Percentiles rank a stretch among this genome's conserved stretches.
Conservation (phyloP, 2,113 vertebrate species). For the Silurus meridionalis region DNA sequence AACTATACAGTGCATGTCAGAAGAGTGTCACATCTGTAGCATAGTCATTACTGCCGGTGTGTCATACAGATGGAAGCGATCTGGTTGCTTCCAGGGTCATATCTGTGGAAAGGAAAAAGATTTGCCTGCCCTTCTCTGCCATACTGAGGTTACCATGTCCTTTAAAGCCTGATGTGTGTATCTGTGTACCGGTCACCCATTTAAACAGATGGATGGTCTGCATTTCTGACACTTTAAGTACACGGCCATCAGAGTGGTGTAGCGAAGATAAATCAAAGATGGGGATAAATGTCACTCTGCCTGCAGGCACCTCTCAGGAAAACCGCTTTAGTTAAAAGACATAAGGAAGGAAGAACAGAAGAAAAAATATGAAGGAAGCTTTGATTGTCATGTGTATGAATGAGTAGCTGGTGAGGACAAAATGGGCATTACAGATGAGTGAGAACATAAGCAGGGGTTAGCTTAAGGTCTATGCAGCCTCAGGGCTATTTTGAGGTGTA, state of each 20-base stretch:
- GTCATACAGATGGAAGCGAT: background rate
- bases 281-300: constrained; percentile 28
- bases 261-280: constrained; percentile 42
- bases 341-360: background rate
- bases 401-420: background rate
- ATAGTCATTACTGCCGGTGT: background rate
- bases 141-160: background rate
- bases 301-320: constrained; percentile 11
- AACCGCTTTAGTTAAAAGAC: background rate
- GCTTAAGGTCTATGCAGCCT: background rate
- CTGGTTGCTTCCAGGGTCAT: too few relatives aligned
- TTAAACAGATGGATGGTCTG: constrained; percentile 43
- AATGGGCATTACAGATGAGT: background rate
- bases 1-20: background rate
- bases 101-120: background rate
- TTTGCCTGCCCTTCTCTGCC: constrained; percentile 8
- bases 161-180: constrained; percentile 15
- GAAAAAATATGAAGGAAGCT: background rate
- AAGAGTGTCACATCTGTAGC: background rate
- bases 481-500: background rate
- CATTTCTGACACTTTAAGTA: constrained; percentile 45
- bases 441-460: background rate
- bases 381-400: constrained; percentile 16
- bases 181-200: constrained; percentile 22
- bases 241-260: constrained; percentile 33